These are phyloP conservation scores for Phoenicopterus ruber DNA, from an alignment of 2,113 vertebrate genomes.

Conservation along the genomic window DNA sequence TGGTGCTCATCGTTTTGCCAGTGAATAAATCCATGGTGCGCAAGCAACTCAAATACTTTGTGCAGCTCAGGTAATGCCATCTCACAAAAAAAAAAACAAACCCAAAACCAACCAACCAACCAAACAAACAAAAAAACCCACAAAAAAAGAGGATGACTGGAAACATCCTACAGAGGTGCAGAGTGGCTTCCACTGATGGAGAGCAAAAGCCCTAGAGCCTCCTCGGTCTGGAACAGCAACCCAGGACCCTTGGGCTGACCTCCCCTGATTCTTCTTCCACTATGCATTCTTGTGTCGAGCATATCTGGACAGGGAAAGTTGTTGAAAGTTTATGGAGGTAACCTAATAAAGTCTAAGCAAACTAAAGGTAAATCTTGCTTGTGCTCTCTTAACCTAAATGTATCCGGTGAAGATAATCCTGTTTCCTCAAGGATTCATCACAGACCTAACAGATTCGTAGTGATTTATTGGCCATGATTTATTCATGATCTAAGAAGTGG, in stretches of 20 bases:
- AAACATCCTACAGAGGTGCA: background rate
- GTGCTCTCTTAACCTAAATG: background rate
- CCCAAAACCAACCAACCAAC: no score
- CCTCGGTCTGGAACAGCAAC: background rate
- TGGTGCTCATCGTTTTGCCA: background rate
- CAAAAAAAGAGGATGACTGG: background rate
- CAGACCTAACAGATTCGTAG: background rate
- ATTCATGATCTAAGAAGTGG: background rate
- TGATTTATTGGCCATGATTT: background rate
- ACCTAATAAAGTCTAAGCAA: background rate
- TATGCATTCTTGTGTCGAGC: background rate
- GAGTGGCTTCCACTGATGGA: background rate
- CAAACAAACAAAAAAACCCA: no score
- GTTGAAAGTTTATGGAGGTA: background rate
- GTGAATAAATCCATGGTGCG: background rate
- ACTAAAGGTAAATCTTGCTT: background rate
- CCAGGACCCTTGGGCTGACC: background rate
- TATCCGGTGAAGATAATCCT: background rate
- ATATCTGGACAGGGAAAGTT: background rate
- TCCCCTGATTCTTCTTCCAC: background rate
- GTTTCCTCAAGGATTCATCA: background rate
- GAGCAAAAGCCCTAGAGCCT: background rate
- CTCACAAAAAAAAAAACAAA: background rate
- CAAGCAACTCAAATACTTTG: accelerated
- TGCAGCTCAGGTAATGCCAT: background rate